Base-by-base conservation (phyloP, 2,113 vertebrate species). In the Otocyon megalotis region DNA sequence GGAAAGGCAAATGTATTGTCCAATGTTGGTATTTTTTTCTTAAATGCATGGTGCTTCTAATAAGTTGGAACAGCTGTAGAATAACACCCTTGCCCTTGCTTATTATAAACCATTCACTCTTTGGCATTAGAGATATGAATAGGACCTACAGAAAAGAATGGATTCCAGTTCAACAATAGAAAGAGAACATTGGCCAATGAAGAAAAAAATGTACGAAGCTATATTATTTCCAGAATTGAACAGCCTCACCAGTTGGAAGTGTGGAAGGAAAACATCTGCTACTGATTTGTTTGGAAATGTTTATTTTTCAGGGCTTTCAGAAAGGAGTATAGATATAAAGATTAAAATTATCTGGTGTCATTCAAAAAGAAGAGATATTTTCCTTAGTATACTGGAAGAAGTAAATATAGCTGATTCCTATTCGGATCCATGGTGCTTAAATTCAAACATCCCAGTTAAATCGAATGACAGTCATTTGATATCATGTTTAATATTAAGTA, bases 91-190 rank as follows among this genome's bases (percentile, higher is more conserved):
- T 90, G 32, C 14, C 37, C 53, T 79, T 77, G 65, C 37, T 92
- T 91, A 80, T 95, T 96, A 90, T 88, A 95, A 72, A 56, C 48
- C 79, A 96, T 93, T 93, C 90, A 63, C 14, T 53, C 5, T 92
- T 91, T 87, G 43, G 50, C 32, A 88, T 95, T 82, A 95, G 81
- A 85, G 7, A 85, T 56, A 76, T 85, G 65, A 96, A 91, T 88
- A 48, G 20, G 19, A 28, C 26, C 60, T 96, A 77, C 67, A 96
- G 74, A 48, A 96, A 95, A 94, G 17, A 96, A 92, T 94, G 26
- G 28, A 83, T 89, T 96, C 9, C 54, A 87, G 8, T 92, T 92
- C 19, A 88, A 81, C 35, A 93, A 56, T 62, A 93, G n/a, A 63
- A 92, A 60, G 5, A 67, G 32, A 26, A 10, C 43, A 28, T 20